Percentiles rank a stretch among this genome's conserved stretches.
Conservation (phyloP, 2,888 invertebrate species). For the Alcis repandata region DNA sequence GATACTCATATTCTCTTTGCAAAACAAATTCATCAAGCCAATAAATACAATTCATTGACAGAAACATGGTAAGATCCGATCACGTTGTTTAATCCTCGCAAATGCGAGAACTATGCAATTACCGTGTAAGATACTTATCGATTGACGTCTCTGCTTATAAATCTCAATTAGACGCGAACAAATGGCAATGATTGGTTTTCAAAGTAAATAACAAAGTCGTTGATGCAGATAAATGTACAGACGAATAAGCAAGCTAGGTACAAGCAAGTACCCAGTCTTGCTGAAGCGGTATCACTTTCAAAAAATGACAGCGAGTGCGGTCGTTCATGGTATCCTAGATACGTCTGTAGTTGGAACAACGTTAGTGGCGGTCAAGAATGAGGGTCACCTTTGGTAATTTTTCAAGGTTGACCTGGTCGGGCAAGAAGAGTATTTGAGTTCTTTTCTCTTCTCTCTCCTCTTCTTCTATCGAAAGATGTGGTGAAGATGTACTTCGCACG, state of each 20-base stretch:
- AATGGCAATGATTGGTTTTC: constrained; percentile 20
- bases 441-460: no score
- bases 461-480: no score
- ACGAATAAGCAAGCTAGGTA: neutral
- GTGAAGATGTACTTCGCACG: no score
- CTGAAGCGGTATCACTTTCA: no score
- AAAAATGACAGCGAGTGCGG: no score
- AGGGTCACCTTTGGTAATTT: no score
- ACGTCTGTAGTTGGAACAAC: no score
- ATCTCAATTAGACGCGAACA: constrained; percentile 42
- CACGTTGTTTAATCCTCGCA: constrained; percentile 14
- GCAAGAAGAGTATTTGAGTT: no score
- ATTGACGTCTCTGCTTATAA: constrained; percentile 34
- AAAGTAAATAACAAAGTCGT: constrained; percentile 19
- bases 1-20: neutral
- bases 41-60: constrained; percentile 6
- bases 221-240: neutral
- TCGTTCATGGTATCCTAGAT: no score
- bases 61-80: constrained; percentile 10
- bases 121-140: constrained; percentile 29
- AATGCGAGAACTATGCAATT: constrained; percentile 19
- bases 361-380: no score
- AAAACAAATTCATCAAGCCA: neutral
- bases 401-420: no score
- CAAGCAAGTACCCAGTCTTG: no score